Evolutionary conservation across 1,140 invertebrate species (phyloP).

Genomic region (Leptoteleia sp.): DNA sequence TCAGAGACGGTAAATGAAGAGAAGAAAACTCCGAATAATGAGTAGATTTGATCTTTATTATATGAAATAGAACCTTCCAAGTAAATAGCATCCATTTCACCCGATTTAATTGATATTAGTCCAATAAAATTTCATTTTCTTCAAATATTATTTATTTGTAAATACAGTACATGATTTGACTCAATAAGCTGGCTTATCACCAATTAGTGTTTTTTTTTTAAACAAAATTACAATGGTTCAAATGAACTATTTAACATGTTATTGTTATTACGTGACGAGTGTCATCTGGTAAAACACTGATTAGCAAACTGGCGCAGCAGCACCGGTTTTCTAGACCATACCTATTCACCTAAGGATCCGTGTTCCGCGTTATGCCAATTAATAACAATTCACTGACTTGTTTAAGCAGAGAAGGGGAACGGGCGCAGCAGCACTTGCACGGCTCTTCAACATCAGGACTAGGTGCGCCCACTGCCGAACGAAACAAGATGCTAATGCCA

Average conservation of each 20-base stretch:
- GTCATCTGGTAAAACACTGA: background rate
- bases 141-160: background rate
- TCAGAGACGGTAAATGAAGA: slow-evolving; percentile 23
- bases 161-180: background rate
- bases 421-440: slow-evolving; percentile 76
- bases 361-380: slow-evolving; percentile 22
- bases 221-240: background rate
- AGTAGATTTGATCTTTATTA: background rate
- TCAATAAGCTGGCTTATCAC: background rate
- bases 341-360: slow-evolving; percentile 20
- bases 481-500: slow-evolving; percentile 80
- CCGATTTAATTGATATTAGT: background rate
- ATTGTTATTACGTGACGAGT: background rate
- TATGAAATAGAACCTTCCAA: background rate
- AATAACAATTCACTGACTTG: slow-evolving; percentile 74
- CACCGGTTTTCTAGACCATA: background rate
- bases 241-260: background rate
- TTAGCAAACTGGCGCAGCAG: background rate
- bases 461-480: slow-evolving; percentile 73
- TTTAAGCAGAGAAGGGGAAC: slow-evolving; percentile 81
- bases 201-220: background rate
- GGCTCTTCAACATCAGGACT: slow-evolving; percentile 72
- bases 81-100: background rate
- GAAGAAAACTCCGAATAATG: background rate
- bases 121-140: background rate